Evolutionary conservation across 1,140 invertebrate genomes (phyloP).

Genomic region (Drosophila repletoides): DNA sequence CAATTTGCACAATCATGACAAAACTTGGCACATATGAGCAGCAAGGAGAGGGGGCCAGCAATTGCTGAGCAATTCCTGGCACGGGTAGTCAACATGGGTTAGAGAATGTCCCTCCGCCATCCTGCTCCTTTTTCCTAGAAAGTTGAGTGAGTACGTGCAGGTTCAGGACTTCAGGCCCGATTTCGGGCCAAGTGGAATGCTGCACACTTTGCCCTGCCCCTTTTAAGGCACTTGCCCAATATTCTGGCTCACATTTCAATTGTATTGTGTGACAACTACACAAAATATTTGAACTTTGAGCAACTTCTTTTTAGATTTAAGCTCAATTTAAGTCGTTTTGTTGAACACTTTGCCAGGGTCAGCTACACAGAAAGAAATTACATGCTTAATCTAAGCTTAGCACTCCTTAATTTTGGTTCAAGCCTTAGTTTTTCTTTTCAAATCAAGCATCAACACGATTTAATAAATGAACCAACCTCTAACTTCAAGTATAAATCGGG

Average conservation of each 20-base stretch:
- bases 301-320: neutral
- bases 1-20: constrained; percentile 45
- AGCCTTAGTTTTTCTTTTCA: too few species aligned
- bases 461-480: too few species aligned
- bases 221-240: constrained; percentile 15
- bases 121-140: too few species aligned
- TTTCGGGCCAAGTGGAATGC: constrained; percentile 13
- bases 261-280: constrained; percentile 13
- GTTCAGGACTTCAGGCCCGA: too few species aligned
- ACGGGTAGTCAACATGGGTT: too few species aligned
- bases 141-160: neutral
- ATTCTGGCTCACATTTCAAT: constrained; percentile 19
- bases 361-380: too few species aligned
- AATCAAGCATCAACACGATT: too few species aligned
- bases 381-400: too few species aligned
- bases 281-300: constrained; percentile 12
- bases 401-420: too few species aligned
- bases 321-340: neutral
- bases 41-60: neutral
- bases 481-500: too few species aligned
- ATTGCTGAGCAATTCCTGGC: too few species aligned
- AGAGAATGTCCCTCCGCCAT: neutral
- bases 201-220: neutral
- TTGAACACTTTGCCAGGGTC: neutral
- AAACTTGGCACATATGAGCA: constrained; percentile 41